Evolutionary conservation across 2,888 invertebrate species (phyloP).

Genomic region (Opisthograptis luteolata): DNA sequence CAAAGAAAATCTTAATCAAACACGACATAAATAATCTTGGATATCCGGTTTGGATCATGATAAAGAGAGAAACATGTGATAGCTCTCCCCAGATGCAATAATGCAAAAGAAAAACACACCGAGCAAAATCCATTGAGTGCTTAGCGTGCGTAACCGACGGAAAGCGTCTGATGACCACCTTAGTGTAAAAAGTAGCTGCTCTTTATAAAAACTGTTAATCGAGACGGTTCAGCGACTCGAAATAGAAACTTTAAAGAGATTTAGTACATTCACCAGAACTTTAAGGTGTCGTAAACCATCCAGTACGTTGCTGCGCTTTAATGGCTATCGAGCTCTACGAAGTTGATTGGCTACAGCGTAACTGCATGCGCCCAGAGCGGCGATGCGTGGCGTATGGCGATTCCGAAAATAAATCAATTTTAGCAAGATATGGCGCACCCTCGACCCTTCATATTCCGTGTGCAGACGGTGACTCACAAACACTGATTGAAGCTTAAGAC

Average conservation of each 20-base stretch:
- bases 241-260: constrained; percentile 65
- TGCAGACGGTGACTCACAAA: constrained; percentile 33
- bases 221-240: constrained; percentile 63
- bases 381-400: constrained; percentile 30
- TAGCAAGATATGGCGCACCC: constrained; percentile 33
- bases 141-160: constrained; percentile 55
- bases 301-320: constrained; percentile 53
- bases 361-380: constrained; percentile 30
- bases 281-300: constrained; percentile 63
- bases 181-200: constrained; percentile 51
- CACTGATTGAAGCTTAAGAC: constrained; percentile 25
- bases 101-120: constrained; percentile 34
- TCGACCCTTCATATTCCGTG: constrained; percentile 33
- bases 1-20: constrained; percentile 22
- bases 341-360: constrained; percentile 46
- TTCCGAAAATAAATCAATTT: constrained; percentile 52
- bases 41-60: constrained; percentile 23
- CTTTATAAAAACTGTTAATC: constrained; percentile 71
- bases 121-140: constrained; percentile 42
- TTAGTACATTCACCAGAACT: constrained; percentile 51
- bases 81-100: constrained; percentile 17
- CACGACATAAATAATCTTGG: constrained; percentile 18
- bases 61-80: constrained; percentile 21
- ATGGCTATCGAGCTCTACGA: constrained; percentile 62
- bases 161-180: constrained; percentile 53